A percentile compares a stretch with the other conserved stretches of the same genome.
Conservation (phyloP, 1,140 invertebrate genomes). For the Drosophila ficusphila region DNA sequence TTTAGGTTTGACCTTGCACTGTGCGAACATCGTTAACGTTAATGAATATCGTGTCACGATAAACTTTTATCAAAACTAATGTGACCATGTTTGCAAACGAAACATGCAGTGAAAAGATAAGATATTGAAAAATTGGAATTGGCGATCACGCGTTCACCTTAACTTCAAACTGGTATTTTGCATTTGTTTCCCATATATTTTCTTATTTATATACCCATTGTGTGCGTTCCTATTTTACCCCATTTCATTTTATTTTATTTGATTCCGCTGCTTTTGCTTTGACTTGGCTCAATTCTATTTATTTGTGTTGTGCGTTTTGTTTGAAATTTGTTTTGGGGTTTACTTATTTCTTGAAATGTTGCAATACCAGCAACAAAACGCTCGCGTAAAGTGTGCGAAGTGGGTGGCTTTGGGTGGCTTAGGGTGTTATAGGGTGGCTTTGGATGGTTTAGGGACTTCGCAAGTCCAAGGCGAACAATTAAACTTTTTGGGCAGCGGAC, state of each 20-base stretch:
- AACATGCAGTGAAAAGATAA: background rate
- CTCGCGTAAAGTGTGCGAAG: conserved; percentile 53
- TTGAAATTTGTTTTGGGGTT: conserved; percentile 27
- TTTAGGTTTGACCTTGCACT: background rate
- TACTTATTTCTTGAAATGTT: conserved; percentile 52
- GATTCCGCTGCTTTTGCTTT: conserved; percentile 17
- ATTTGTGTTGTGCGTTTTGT: conserved; percentile 38
- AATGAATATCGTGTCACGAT: background rate
- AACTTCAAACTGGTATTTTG: conserved; percentile 8
- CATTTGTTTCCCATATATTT: conserved; percentile 4
- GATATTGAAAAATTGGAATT: background rate
- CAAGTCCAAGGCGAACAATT: conserved; percentile 61
- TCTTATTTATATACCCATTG: background rate
- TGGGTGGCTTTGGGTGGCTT: background rate
- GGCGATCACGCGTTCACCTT: background rate
- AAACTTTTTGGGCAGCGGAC: conserved; percentile 49
- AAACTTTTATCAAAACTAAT: background rate
- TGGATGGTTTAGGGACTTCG: conserved; percentile 12
- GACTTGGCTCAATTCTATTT: conserved; percentile 23
- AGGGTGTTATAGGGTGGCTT: background rate
- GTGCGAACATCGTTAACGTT: background rate
- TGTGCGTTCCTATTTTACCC: conserved; percentile 11
- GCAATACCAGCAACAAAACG: conserved; percentile 25
- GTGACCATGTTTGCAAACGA: background rate
- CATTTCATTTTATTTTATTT: conserved; percentile 40